Evolutionary conservation across 1,140 invertebrate genomes (phyloP).

Genomic region (Drosophila azteca): DNA sequence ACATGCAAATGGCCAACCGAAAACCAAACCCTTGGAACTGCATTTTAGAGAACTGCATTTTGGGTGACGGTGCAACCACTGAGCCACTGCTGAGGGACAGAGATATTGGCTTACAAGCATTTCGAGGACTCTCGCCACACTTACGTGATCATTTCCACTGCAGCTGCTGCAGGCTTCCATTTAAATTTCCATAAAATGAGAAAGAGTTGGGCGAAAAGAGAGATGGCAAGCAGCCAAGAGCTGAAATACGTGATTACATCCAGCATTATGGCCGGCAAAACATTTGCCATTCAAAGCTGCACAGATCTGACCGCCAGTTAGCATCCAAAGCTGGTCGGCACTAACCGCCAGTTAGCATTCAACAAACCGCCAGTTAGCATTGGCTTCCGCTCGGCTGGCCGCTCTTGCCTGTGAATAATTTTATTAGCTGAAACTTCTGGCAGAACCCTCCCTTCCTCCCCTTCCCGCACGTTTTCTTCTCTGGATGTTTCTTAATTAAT

Average conservation of each 20-base stretch:
- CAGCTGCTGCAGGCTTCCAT: constrained; percentile 42
- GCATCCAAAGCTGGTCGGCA: constrained; percentile 23
- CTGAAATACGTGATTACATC: constrained; percentile 52
- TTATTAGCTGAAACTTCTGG: constrained; percentile 35
- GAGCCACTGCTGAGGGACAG: constrained; percentile 11
- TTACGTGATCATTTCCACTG: constrained; percentile 65
- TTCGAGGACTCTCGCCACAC: constrained; percentile 45
- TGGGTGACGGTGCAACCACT: constrained; percentile 14
- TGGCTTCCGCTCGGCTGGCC: constrained; percentile 8
- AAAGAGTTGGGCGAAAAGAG: constrained; percentile 7
- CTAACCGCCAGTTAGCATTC: constrained; percentile 22
- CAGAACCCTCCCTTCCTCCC: background rate
- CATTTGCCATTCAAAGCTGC: constrained; percentile 26
- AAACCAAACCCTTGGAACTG: constrained; percentile 12
- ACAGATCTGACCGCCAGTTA: constrained; percentile 23
- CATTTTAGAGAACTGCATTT: constrained; percentile 5
- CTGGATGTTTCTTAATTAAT: constrained; percentile 44
- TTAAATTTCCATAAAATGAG: constrained; percentile 53
- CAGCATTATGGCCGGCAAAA: constrained; percentile 40
- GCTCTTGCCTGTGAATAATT: constrained; percentile 37
- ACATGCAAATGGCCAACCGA: constrained; percentile 63
- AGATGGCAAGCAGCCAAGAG: constrained; percentile 41
- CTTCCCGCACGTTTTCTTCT: background rate
- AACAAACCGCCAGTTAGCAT: constrained; percentile 2
- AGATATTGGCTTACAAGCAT: constrained; percentile 58